A percentile compares a stretch with the other conserved stretches of the same genome.
Conservation (phyloP, 2,797 vertebrate genomes). For the Gymnothorax reevesii region DNA sequence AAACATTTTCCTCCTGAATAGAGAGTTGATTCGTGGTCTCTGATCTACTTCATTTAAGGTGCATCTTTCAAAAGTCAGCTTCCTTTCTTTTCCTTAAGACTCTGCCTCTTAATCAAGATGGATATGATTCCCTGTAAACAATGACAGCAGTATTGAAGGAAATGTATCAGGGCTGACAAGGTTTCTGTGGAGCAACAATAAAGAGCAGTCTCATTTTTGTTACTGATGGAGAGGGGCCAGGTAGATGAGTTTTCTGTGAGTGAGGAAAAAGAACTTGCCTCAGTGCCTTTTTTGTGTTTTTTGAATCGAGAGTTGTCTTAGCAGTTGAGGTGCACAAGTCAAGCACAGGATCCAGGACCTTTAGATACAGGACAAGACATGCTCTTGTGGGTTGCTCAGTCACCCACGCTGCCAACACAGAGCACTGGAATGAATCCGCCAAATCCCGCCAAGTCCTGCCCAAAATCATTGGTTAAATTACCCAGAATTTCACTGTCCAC, state of each 20-base stretch:
- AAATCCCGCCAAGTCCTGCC: background rate
- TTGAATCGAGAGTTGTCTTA: background rate
- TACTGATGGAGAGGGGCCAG: background rate
- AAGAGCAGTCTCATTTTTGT: background rate
- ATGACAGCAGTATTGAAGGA: background rate
- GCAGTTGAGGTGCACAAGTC: background rate
- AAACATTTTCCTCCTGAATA: background rate
- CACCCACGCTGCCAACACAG: background rate
- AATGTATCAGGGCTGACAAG: background rate
- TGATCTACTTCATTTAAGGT: background rate
- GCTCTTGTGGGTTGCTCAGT: background rate
- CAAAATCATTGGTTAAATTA: background rate
- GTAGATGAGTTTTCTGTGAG: background rate
- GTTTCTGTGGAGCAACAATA: background rate
- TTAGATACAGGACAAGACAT: background rate
- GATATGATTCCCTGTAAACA: background rate
- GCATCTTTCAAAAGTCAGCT: background rate
- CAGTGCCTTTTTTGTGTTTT: background rate
- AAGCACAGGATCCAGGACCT: background rate
- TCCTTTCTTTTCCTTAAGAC: background rate
- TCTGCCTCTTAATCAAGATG: background rate
- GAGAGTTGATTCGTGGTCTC: background rate
- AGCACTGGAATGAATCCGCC: background rate
- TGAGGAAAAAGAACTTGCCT: conserved; percentile 3
- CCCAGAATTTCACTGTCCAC: background rate